Evolutionary conservation across 2,888 invertebrate genomes (phyloP).

Genomic region (Drosophila austrosaltans): DNA sequence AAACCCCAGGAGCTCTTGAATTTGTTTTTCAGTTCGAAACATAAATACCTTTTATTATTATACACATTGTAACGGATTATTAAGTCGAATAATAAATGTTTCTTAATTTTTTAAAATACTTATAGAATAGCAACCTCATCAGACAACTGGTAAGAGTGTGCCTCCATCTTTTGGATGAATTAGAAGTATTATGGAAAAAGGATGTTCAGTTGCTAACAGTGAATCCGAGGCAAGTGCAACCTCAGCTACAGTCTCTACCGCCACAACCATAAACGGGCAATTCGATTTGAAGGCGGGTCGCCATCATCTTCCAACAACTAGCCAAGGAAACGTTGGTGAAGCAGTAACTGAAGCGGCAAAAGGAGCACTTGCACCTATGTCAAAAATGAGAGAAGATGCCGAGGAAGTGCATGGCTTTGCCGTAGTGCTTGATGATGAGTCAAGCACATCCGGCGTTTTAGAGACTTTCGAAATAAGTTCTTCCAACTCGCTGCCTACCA

Average conservation of each 20-base stretch:
- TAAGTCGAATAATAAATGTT: slow-evolving; percentile 2
- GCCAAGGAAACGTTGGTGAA: slow-evolving; percentile 42
- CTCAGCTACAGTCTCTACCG: background rate
- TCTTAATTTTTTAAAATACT: background rate
- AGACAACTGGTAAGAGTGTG: slow-evolving; percentile 24
- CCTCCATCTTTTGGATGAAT: slow-evolving; percentile 47
- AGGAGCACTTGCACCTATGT: slow-evolving; percentile 69
- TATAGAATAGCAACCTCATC: slow-evolving; percentile 44
- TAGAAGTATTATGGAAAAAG: slow-evolving; percentile 82
- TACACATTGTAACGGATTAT: background rate
- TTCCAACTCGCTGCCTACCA: slow-evolving; percentile 74
- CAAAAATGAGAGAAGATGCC: slow-evolving; percentile 72
- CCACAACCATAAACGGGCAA: slow-evolving; percentile 30
- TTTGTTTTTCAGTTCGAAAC: background rate
- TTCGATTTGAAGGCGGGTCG: slow-evolving; percentile 26
- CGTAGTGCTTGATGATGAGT: slow-evolving; percentile 78
- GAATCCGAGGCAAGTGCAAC: slow-evolving; percentile 57
- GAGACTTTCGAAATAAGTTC: slow-evolving; percentile 80
- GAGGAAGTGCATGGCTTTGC: slow-evolving; percentile 73
- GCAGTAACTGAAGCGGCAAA: slow-evolving; percentile 29
- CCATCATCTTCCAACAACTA: slow-evolving; percentile 50
- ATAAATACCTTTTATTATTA: background rate
- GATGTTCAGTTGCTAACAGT: slow-evolving; percentile 77
- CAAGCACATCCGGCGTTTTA: slow-evolving; percentile 75
- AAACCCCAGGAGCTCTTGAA: too few species aligned